These are phyloP conservation scores for Rhagonycha lutea DNA, from an alignment of 2,888 invertebrate species.

Conservation along the genomic window DNA sequence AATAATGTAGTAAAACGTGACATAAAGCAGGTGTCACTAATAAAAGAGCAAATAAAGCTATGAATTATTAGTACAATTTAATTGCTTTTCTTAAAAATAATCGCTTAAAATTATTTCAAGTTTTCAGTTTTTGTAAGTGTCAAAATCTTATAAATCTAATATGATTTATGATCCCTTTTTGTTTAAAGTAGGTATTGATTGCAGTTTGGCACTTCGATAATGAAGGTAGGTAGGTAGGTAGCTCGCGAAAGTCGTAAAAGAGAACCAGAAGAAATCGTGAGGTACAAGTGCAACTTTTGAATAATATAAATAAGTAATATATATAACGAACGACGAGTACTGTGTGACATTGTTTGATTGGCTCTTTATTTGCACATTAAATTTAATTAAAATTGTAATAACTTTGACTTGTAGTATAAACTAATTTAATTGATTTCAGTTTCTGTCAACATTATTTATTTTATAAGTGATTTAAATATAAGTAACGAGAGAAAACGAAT, in stretches of 20 bases:
- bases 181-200: neutral
- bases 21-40: slow-evolving; percentile 46
- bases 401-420: slow-evolving; percentile 19
- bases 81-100: slow-evolving; percentile 43
- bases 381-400: slow-evolving; percentile 27
- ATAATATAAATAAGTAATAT: neutral
- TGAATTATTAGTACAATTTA: slow-evolving; percentile 41
- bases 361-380: slow-evolving; percentile 23
- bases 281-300: neutral
- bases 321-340: neutral
- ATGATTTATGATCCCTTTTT: neutral
- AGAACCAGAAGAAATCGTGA: neutral
- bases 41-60: slow-evolving; percentile 38
- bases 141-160: slow-evolving; percentile 37
- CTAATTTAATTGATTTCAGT: slow-evolving; percentile 27
- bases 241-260: neutral
- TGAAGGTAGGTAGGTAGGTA: neutral
- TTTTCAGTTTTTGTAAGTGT: slow-evolving; percentile 35
- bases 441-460: slow-evolving; percentile 28
- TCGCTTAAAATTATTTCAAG: slow-evolving; percentile 29
- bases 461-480: slow-evolving; percentile 25
- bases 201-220: neutral
- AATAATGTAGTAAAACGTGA: slow-evolving; percentile 42
- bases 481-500: slow-evolving; percentile 19
- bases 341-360: slow-evolving; percentile 9